Base-by-base conservation (phyloP, 2,888 invertebrate species). In the Chrysodeixis includens region DNA sequence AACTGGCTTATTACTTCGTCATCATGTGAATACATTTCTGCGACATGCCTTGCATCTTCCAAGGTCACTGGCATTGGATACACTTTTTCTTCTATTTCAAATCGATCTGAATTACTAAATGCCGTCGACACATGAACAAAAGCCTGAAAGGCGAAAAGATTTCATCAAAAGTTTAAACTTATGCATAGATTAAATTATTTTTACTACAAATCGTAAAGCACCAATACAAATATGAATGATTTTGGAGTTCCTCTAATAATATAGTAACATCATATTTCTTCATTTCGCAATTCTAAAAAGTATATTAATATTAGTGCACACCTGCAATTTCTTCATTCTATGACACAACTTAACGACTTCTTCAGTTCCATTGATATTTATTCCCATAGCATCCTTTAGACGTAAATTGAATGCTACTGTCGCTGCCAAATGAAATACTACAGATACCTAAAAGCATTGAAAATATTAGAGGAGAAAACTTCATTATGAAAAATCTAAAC, bases 341-440 rank as follows among this genome's bases (percentile, higher is more conserved):
- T 74, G 83, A 32, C 82, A 82, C 35, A 90, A 73, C 16, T 77
- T 74, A 2, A 89, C 63, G 0, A 89, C 76, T 49, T 84, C 80
- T 16, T 76, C 71, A 0, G 89, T 89, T 0, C 88, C 81, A 32
- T 69, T 71, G 0, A 83, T 74, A 56, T 86, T 86, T 14, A 70
- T 65, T 8, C 51, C 61, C 51, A 86, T 66, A 7, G 84, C 80
- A 14, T 78, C 68, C n/a, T 63, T 68, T 1, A 86, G 61, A 5
- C 72, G 61, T 22, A 78, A 51, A 9, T 72, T 57, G 56, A 87
- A 86, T 10, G 76, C 72, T 0, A 85, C 70, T 46, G 74, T 79
- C 0, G 86, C 87, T 8, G 85, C 87, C 30, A 77, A 63, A 18
- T 87, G 86, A 49, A 86, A 84, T 26, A 87, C 83, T n/a, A 85